These are phyloP conservation scores for Okapia johnstoni DNA, from an alignment of 2,113 vertebrate species.

Conservation along the genomic window DNA sequence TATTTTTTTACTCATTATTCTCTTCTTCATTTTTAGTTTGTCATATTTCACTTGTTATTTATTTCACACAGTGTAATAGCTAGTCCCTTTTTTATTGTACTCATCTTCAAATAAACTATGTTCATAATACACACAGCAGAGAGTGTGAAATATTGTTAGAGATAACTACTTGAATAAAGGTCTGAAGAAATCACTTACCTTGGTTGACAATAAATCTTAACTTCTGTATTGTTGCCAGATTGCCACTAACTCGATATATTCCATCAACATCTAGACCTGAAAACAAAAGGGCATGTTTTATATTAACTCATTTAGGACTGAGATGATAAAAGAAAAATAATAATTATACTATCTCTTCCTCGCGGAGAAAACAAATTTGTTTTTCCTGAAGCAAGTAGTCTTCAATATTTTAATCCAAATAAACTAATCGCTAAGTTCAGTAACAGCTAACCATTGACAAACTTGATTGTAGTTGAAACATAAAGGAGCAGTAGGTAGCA, in stretches of 20 bases:
- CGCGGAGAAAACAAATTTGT: constrained; percentile 1
- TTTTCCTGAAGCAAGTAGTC: not conserved
- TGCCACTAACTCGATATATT: constrained; percentile 93
- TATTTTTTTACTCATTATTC: constrained; percentile 31
- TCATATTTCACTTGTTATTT: not conserved
- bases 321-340: constrained; percentile 49
- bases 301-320: constrained; percentile 67
- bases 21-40: not conserved
- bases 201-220: constrained; percentile 91
- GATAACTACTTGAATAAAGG: constrained; percentile 75
- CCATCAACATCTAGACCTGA: constrained; percentile 90
- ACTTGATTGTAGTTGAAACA: not conserved
- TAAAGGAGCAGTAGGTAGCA: not conserved
- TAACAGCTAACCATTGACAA: not conserved
- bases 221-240: constrained; percentile 93
- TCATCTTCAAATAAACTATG: constrained; percentile 30
- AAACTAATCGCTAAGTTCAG: not conserved
- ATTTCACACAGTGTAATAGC: constrained; percentile 30
- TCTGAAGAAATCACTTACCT: constrained; percentile 84
- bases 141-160: constrained; percentile 76
- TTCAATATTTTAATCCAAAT: not conserved
- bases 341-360: constrained; percentile 4
- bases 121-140: constrained; percentile 57
- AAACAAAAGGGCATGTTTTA: constrained; percentile 78
- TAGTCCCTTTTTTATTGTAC: constrained; percentile 41